These are phyloP conservation scores for Acanthurus tractus DNA, from an alignment of 2,797 vertebrate species.

Conservation along the genomic window DNA sequence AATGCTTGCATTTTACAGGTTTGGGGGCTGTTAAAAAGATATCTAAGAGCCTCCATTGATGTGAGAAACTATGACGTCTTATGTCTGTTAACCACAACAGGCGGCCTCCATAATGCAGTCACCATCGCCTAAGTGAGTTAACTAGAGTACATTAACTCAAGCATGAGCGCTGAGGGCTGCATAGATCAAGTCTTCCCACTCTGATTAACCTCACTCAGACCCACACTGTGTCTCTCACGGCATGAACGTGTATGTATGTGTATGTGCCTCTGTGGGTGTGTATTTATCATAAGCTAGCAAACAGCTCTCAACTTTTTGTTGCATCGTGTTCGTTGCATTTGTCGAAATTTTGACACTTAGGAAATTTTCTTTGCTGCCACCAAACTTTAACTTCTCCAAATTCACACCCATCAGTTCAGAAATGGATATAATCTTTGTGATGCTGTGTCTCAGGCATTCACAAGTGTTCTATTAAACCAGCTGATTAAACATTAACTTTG, in stretches of 20 bases:
- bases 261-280: background rate
- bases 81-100: background rate
- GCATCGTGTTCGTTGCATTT: background rate
- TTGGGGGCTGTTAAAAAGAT: background rate
- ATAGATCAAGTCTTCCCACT: conserved; percentile 38
- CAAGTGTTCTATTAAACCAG: conserved; percentile 5
- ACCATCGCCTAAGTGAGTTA: conserved; percentile 15
- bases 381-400: background rate
- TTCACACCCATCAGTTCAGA: background rate
- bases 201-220: conserved; percentile 27
- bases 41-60: background rate
- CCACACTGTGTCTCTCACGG: background rate
- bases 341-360: conserved; percentile 2
- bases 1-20: too few species aligned
- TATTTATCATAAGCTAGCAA: background rate
- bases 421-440: background rate
- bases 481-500: conserved; percentile 35
- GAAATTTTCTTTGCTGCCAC: too few species aligned
- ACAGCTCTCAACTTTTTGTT: background rate
- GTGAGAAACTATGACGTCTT: background rate
- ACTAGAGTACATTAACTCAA: conserved; percentile 27
- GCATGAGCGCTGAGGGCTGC: conserved; percentile 13
- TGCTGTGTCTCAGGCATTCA: background rate
- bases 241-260: background rate
- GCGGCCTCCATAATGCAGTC: background rate